Conservation (phyloP, 2,113 vertebrate genomes). For the Oryzias woworae region DNA sequence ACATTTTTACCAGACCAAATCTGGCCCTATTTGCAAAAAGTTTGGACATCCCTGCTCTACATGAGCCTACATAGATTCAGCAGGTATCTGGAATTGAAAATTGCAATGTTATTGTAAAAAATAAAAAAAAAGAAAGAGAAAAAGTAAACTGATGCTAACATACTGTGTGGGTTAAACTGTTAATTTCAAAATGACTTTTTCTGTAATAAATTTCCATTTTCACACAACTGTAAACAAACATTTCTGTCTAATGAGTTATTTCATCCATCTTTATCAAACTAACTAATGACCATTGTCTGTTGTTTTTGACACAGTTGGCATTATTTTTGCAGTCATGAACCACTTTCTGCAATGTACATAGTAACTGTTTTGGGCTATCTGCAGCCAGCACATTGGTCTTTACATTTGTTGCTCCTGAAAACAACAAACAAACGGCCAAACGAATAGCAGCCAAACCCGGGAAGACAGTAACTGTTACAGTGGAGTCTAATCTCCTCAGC, state of each 20-base stretch:
- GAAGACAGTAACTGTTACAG: constrained; percentile 59
- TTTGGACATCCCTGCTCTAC: too few relatives aligned
- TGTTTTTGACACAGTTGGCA: constrained; percentile 49
- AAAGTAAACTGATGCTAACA: too few relatives aligned
- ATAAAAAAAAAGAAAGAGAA: too few relatives aligned
- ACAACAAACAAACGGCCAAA: constrained; percentile 68
- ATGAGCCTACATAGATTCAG: too few relatives aligned
- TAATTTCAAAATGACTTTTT: too few relatives aligned
- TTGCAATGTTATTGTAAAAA: too few relatives aligned
- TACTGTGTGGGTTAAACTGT: too few relatives aligned
- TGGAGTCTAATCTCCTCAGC: constrained; percentile 60
- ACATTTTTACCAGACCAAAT: too few relatives aligned
- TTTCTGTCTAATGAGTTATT: neutral
- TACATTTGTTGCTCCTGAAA: constrained; percentile 35
- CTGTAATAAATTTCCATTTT: too few relatives aligned
- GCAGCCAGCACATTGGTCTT: constrained; percentile 58
- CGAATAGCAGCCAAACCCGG: constrained; percentile 65
- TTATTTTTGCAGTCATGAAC: constrained; percentile 30
- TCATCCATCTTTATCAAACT: constrained; percentile 1
- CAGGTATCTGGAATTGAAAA: too few relatives aligned
- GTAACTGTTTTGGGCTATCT: constrained; percentile 73
- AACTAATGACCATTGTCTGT: constrained; percentile 15
- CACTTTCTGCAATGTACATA: constrained; percentile 61
- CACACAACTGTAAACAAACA: neutral
- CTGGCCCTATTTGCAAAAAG: too few relatives aligned